Conservation (phyloP, 35 echinoderm and acorn worm genomes). For the Nesometra sesokonis region DNA sequence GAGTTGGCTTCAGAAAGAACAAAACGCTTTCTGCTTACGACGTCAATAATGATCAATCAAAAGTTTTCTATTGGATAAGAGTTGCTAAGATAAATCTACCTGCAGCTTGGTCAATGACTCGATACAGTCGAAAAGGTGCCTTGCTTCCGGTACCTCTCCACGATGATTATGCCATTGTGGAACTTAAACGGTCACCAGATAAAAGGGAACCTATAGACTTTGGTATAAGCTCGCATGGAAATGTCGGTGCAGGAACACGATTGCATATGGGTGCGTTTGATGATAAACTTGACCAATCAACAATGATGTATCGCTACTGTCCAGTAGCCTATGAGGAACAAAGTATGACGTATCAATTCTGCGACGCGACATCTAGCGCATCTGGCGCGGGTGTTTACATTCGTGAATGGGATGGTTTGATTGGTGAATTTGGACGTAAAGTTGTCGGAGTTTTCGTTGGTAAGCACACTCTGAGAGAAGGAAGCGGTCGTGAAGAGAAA, state of each 20-base stretch:
- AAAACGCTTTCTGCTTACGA: conserved; percentile 32
- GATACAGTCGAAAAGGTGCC: not conserved
- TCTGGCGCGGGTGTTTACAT: conserved; percentile 83
- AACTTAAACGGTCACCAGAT: conserved; percentile 49
- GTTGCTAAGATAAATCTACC: conserved; percentile 64
- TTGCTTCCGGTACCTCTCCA: conserved; percentile 46
- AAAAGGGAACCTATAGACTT: conserved; percentile 33
- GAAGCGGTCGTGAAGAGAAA: conserved; percentile 8
- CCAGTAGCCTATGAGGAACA: conserved; percentile 32
- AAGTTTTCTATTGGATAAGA: conserved; percentile 50
- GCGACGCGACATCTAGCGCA: conserved; percentile 47
- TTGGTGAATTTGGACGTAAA: conserved; percentile 34
- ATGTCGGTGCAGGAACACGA: conserved; percentile 33
- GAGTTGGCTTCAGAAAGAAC: conserved; percentile 56
- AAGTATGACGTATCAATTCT: conserved; percentile 52
- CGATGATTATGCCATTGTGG: conserved; percentile 74
- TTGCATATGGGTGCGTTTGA: conserved; percentile 56
- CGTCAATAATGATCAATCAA: conserved; percentile 20
- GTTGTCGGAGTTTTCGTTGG: conserved; percentile 57
- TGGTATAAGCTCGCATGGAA: conserved; percentile 37
- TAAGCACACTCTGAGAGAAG: conserved; percentile 10
- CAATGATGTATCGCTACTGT: conserved; percentile 74
- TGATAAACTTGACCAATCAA: conserved; percentile 5
- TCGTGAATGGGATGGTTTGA: conserved; percentile 37
- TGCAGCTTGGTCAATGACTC: conserved; percentile 36